A percentile compares a stretch with the other conserved stretches of the same genome.
Conservation (phyloP, 1,140 invertebrate species). For the Telenomus remus region DNA sequence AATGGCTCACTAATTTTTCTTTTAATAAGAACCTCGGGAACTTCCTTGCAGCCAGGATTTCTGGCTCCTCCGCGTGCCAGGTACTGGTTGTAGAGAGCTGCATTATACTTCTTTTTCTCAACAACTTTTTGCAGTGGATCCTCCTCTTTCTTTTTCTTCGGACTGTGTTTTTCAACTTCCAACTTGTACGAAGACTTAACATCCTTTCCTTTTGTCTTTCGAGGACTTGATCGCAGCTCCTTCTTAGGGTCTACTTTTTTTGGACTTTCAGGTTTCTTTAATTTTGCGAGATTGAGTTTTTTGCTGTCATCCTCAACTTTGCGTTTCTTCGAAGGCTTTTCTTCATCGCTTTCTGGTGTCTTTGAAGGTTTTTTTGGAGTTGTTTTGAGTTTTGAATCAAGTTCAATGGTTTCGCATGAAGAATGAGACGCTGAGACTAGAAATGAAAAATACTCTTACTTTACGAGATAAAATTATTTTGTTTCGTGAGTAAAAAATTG, state of each 20-base stretch:
- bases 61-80: constrained; percentile 84
- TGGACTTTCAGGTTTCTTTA: constrained; percentile 11
- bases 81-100: constrained; percentile 82
- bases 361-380: background rate
- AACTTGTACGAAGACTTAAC: constrained; percentile 7
- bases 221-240: too few relatives aligned
- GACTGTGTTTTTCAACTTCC: constrained; percentile 59
- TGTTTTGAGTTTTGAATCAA: background rate
- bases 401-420: background rate
- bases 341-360: background rate
- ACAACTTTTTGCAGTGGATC: constrained; percentile 79
- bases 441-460: too few relatives aligned
- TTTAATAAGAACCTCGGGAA: constrained; percentile 80
- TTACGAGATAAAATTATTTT: too few relatives aligned
- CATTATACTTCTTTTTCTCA: constrained; percentile 80
- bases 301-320: background rate
- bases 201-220: constrained; percentile 11
- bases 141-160: constrained; percentile 36
- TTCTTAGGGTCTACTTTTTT: too few relatives aligned
- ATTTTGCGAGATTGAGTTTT: constrained; percentile 20
- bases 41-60: constrained; percentile 87
- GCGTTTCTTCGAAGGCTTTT: constrained; percentile 5
- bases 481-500: too few relatives aligned
- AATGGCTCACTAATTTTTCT: too few relatives aligned
- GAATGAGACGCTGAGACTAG: too few relatives aligned